Base-by-base conservation (phyloP, 2,888 invertebrate species). In the Ypsolopha sequella region DNA sequence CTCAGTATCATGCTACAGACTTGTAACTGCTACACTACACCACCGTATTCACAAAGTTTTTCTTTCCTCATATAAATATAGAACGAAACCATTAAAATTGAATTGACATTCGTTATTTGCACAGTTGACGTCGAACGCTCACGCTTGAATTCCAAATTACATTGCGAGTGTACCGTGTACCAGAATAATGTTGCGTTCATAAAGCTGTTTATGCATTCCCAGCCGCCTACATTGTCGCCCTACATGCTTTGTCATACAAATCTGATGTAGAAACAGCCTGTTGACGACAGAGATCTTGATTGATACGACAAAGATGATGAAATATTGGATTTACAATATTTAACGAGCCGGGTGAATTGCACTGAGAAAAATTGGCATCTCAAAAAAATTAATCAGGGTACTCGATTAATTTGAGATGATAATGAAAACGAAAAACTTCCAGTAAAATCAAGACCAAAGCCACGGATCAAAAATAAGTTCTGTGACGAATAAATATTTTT, bases 61-160 rank as follows among this genome's bases (percentile, higher is more conserved):
- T 24, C 24, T 24, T 24, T n/a, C 2, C 4, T 24, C 24, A 24
- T 24, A 4, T 24, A 24, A 24, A 24, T 24, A 24, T 24, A n/a
- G 41, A 39, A 48, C 38, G 45, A 24, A 2, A 34, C n/a, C 46
- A 13, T 10, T 36, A 2, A 47, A 35, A 51, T 44, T 48, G 48
- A 39, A 58, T 57, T 59, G 54, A 52, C 56, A 62, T 59, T 59
- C 56, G 53, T 56, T 55, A 55, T 60, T 58, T 56, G 58, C 48
- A 54, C 54, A 53, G 52, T 34, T 46, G 48, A n/a, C 10, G 36
- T 44, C 53, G 52, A 53, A 57, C 52, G 56, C 52, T 41, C 54
- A 47, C 52, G 45, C 54, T 50, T 54, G 55, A 52, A 50, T 56
- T 54, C 14, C 48, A 48, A 48, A 48, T 38, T 11, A 48, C 11